Base-by-base conservation (phyloP, 1,140 invertebrate genomes). In the Aphaenogaster floridana region DNA sequence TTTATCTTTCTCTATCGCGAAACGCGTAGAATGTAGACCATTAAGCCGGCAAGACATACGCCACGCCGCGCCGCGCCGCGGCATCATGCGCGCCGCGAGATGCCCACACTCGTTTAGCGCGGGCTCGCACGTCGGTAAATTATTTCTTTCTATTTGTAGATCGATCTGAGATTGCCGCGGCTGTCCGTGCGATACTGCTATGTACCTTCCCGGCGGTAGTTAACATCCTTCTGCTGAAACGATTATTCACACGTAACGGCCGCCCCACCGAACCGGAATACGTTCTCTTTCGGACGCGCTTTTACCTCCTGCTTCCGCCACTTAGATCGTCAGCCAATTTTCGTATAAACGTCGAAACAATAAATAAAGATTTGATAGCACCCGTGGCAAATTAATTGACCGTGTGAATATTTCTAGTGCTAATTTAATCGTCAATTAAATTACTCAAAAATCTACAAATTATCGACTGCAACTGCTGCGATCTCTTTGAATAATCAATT, bases 121-220 rank as follows among this genome's bases (percentile, higher is more conserved):
- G 42, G 9, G n/a, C 52, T 59, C 52, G 42, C 80, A 61, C 69
- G 69, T 84, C 69, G 69, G 54, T 84, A 63, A 84, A 76, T 76
- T 84, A 84, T 76, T 76, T 84, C 80, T 84, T 84, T 84, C 80
- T 84, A 84, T 84, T 84, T 84, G 80, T 39, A 84, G 80, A 84
- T 84, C 54, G 54, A 84, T 84, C 80, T 61, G 9, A 84, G 69
- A 76, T 84, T 84, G 80, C 63, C 34, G 13, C 34, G 15, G 39
- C 21, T 17, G 42, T 28, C 39, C 17, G 64, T 63, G 39, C 68
- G 42, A 83, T 83, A 83, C 54, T 74, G 68, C 63, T 84, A 50
- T 57, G n/a, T 21, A 48, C 34, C 34, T 34, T 28, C 17, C 21
- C 13, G 21, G 17, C 28, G 28, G 69, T 76, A 84, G 69, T 76